phyloP scores from a whole-genome alignment of 2,113 vertebrate species.

The Pelecanus crispus region DNA sequence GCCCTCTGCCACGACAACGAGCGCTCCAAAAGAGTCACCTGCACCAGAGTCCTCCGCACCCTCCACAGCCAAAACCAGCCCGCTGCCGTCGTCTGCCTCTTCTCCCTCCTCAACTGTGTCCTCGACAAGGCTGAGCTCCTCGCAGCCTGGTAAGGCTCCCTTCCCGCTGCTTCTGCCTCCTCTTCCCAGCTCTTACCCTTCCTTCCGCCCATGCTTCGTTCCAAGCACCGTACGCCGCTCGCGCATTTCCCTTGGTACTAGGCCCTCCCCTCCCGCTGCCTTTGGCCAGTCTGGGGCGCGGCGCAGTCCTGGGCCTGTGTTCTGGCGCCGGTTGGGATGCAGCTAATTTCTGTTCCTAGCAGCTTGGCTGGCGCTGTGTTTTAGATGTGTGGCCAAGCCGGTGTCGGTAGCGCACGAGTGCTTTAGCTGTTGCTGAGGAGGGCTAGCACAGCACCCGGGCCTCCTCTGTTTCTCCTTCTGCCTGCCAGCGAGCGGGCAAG shows the following conservation, averaged over 20 bases:
- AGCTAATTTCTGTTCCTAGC: background rate
- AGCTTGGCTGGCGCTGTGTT: background rate
- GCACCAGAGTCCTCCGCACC: background rate
- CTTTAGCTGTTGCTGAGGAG: background rate
- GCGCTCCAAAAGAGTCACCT: background rate
- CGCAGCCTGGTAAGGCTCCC: background rate
- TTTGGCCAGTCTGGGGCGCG: no score
- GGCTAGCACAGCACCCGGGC: background rate
- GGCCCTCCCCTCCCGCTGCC: fast-evolving
- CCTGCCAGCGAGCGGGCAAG: no score
- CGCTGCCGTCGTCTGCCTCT: no score
- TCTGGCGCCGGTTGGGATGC: background rate
- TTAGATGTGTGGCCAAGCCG: background rate
- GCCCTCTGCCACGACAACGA: fast-evolving
- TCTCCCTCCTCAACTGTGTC: background rate
- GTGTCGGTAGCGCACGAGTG: no score
- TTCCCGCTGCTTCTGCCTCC: background rate
- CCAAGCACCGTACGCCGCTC: no score
- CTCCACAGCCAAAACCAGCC: background rate
- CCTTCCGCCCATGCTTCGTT: background rate
- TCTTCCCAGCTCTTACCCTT: background rate
- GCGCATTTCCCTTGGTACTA: background rate
- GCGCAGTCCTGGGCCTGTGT: background rate
- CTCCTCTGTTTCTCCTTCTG: background rate
- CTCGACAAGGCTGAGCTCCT: background rate